These are phyloP conservation scores for Epizoanthus ramosus DNA, from an alignment of 92 coral and sea anemone species.

Conservation along the genomic window DNA sequence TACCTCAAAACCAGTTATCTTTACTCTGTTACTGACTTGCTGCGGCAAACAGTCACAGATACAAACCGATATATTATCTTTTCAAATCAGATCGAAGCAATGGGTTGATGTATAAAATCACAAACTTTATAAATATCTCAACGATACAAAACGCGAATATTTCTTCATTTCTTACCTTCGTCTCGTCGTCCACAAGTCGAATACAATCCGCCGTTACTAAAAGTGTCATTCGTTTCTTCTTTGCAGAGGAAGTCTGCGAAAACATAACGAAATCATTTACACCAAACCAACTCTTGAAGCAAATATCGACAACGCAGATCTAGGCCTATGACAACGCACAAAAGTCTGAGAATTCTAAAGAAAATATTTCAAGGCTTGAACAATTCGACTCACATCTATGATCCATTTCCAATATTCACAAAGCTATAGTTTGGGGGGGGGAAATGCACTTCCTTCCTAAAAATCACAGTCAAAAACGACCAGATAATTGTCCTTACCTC, in stretches of 20 bases:
- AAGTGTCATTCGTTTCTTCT: slow-evolving; percentile 93
- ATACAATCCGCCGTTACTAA: slow-evolving; percentile 95
- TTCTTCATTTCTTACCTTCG: slow-evolving; percentile 67
- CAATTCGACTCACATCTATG: not conserved
- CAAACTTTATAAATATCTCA: not conserved
- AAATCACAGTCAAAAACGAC: not conserved
- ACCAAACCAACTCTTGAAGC: not conserved
- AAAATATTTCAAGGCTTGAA: slow-evolving; percentile 12
- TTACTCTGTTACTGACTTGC: not conserved
- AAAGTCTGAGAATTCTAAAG: not conserved
- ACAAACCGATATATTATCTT: not conserved
- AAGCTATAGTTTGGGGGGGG: not conserved
- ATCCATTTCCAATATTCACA: not conserved
- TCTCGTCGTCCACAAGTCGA: slow-evolving; percentile 96
- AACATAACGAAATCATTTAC: slow-evolving; percentile 16
- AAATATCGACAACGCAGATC: not conserved
- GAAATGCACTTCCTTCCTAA: not conserved
- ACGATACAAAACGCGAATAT: not conserved
- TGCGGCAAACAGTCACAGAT: slow-evolving; percentile 24
- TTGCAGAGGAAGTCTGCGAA: slow-evolving; percentile 63
- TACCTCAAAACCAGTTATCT: slow-evolving; percentile 9
- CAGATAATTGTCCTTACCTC: slow-evolving; percentile 58
- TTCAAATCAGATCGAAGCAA: slow-evolving; percentile 18
- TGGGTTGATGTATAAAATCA: slow-evolving; percentile 12
- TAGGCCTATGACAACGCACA: slow-evolving; percentile 22